Evolutionary conservation across 2,113 vertebrate genomes (phyloP), one percentile per base, ranked within the genome.

Genomic region (Apaloderma vittatum): DNA sequence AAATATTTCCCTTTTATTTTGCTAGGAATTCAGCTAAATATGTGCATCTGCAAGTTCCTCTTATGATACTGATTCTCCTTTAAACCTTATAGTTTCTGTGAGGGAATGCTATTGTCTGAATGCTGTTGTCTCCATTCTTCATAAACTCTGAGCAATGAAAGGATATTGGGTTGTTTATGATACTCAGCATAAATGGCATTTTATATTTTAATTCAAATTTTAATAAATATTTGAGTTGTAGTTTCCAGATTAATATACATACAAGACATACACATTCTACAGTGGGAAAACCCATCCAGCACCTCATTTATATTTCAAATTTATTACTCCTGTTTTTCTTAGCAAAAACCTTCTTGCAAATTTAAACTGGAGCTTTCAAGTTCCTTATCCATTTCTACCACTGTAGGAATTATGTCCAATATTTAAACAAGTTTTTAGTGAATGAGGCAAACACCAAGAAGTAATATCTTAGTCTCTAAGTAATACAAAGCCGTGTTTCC

Each of bases 1-100:
- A 92, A 96, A 93, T 51, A 49, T 73, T 95, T 94, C 83, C 57
- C 24, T 78, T 92, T 78, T 12, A 27, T 58, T 26, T 72, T 46
- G 67, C 36, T 58, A 59, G 46, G 63, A 68, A 88, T 93, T 86
- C 57, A 63, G 61, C 54, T 88, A 88, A 78, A 82, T 68, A 19
- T 55, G 30, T 75, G 62, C 55, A 86, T 11, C 15, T 12, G 23
- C 30, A 80, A 79, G 22, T 80, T 93, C 71, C 40, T 86, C 67
- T 59, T 52, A 57, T 0, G 0, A 52, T 85, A 95, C 75, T 81
- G 88, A 92, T 92, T 85, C 87, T 51, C 29, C 49, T 68, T 86
- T 85, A 90, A n/a, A 81, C 51, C 83, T 94, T 49, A 68, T 15
- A 8, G 45, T 78, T 91, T 78, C 74, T 87, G 61, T 16, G 61